Evolutionary conservation across 2,888 invertebrate species (phyloP).

Genomic region (Tenthredo scrophulariae): DNA sequence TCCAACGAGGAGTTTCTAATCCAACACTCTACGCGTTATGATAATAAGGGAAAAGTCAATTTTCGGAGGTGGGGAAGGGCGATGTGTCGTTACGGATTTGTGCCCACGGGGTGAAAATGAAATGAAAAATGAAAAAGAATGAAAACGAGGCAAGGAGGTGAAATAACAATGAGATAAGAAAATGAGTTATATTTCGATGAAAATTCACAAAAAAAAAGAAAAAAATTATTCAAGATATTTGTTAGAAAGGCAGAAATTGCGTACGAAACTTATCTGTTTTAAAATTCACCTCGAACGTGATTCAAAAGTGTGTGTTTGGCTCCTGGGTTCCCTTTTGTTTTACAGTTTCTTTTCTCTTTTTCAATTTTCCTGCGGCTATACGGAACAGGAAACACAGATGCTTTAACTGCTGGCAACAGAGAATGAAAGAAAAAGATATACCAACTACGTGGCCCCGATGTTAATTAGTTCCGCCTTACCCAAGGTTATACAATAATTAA

Average conservation of each 20-base stretch:
- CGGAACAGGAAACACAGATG: slow-evolving; percentile 16
- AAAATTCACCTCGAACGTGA: slow-evolving; percentile 27
- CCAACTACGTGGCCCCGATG: not conserved
- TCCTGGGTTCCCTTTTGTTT: not conserved
- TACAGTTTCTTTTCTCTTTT: slow-evolving; percentile 4
- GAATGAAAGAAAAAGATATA: slow-evolving; percentile 30
- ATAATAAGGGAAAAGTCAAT: slow-evolving; percentile 34
- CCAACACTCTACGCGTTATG: not conserved
- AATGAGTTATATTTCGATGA: not conserved
- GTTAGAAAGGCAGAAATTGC: not conserved
- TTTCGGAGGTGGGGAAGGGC: not conserved
- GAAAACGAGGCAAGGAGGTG: not conserved
- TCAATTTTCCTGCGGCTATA: not conserved
- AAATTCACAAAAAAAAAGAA: not conserved
- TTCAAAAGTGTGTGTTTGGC: slow-evolving; percentile 16
- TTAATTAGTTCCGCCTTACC: not conserved
- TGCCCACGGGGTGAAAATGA: not conserved
- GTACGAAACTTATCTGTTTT: not conserved
- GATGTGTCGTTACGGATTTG: slow-evolving; percentile 28
- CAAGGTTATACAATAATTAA: not conserved
- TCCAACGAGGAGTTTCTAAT: slow-evolving; percentile 28
- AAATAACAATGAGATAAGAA: not conserved
- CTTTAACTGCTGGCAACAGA: slow-evolving; percentile 15
- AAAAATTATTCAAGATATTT: slow-evolving; percentile 4
- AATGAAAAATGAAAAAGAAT: not conserved